phyloP scores from a whole-genome alignment of 2,888 invertebrate species.

The Peribatodes rhomboidaria region DNA sequence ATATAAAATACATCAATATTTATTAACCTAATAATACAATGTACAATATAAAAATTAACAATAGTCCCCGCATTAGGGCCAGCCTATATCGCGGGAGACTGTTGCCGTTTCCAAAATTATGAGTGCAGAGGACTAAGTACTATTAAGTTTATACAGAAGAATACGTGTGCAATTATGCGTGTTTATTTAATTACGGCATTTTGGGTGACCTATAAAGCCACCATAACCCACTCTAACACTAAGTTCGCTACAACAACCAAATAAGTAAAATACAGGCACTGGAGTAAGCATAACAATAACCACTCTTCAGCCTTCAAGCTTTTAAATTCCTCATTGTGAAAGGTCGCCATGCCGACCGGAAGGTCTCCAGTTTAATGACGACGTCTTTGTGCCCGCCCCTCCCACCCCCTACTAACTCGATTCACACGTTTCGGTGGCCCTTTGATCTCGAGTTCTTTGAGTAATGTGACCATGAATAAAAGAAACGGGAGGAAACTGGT shows the following conservation, averaged over 20 bases:
- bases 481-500: slow-evolving; percentile 35
- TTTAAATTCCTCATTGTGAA: slow-evolving; percentile 28
- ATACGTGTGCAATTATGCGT: no score
- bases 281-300: not conserved
- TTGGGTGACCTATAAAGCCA: no score
- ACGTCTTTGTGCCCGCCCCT: slow-evolving; percentile 58
- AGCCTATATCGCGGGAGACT: no score
- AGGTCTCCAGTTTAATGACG: slow-evolving; percentile 70
- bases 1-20: no score
- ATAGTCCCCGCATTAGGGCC: no score
- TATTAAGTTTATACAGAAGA: no score
- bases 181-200: no score
- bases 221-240: no score
- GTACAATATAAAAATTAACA: no score
- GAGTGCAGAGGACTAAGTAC: no score
- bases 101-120: no score
- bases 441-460: slow-evolving; percentile 69
- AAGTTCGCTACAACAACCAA: not conserved
- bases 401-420: slow-evolving; percentile 60
- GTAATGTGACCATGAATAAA: slow-evolving; percentile 59
- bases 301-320: slow-evolving; percentile 9
- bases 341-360: slow-evolving; percentile 49
- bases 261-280: not conserved
- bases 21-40: no score
- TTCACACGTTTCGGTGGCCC: slow-evolving; percentile 69